These are phyloP conservation scores for Equus przewalskii DNA, from an alignment of 2,113 vertebrate genomes.

Conservation along the genomic window DNA sequence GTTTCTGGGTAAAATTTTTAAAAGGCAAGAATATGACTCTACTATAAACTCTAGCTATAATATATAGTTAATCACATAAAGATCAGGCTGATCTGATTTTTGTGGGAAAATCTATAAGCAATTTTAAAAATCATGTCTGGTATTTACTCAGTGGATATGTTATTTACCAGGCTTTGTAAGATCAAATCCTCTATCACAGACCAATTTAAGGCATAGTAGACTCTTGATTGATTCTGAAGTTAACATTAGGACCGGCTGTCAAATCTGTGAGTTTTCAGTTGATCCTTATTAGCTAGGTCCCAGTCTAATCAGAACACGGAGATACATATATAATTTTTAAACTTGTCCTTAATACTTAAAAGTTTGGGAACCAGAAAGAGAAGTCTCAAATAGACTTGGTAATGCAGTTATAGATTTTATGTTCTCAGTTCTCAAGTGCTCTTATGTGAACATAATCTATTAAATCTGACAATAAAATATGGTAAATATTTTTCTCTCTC, in stretches of 20 bases:
- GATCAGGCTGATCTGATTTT: slow-evolving; percentile 52
- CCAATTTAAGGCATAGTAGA: slow-evolving; percentile 74
- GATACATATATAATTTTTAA: neutral
- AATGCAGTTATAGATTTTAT: neutral
- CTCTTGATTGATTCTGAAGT: slow-evolving; percentile 81
- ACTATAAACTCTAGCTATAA: neutral
- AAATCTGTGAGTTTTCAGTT: slow-evolving; percentile 66
- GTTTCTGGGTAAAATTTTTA: neutral
- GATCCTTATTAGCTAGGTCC: slow-evolving; percentile 15
- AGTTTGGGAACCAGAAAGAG: neutral
- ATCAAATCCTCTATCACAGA: slow-evolving; percentile 71
- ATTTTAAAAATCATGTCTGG: slow-evolving; percentile 65
- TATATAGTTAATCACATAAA: slow-evolving; percentile 54
- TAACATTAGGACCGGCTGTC: slow-evolving; percentile 66
- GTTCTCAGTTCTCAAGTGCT: slow-evolving; percentile 19
- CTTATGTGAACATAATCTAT: neutral
- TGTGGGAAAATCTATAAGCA: slow-evolving; percentile 59
- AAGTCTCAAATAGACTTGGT: neutral
- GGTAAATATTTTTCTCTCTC: neutral
- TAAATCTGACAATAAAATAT: neutral
- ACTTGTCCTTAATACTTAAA: neutral
- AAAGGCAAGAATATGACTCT: neutral
- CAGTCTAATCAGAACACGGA: slow-evolving; percentile 49
- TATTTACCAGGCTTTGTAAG: slow-evolving; percentile 81
- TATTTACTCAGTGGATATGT: slow-evolving; percentile 75